Base-by-base conservation (phyloP, 2,888 invertebrate species). In the Torymus texanus region DNA sequence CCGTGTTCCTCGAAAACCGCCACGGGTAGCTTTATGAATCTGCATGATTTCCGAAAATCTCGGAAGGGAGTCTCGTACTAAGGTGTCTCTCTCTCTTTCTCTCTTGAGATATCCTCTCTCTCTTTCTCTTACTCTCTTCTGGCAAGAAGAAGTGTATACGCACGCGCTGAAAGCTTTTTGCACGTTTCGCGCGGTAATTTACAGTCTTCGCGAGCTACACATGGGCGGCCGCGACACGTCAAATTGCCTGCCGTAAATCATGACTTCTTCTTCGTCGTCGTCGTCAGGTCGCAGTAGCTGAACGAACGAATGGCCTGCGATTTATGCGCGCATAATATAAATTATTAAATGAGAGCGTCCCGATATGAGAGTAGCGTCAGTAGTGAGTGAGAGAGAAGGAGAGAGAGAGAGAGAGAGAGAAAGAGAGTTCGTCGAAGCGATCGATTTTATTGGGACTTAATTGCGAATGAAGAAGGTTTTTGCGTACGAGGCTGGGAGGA, bases 241-340 rank as follows among this genome's bases (percentile, higher is more conserved):
- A 89, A 90, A 90, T 89, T 89, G 88, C 87, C 88, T 58, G 59
- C 85, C 88, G 86, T 90, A 88, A 86, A 89, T 90, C 90, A 89
- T 89, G 88, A 79, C 84, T 87, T 88, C 88, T 88, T 89, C 85
- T 86, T 84, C 85, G 83, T 81, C 83, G 83, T 83, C 82, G 56
- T n/a, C 12, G 18, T 29, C 21, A n/a, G 3, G 16, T 16, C 61
- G 29, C 21, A 8, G 8, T 41, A 8, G 41, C 8, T 21, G 21
- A 41, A 8, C 41, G 41, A 41, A 8, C 41, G 41, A 41, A 41
- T 55, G 55, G 50, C 16, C 12, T 82, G 86, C 88, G 87, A 90
- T 90, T 90, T 90, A 89, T 90, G 88, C 87, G 85, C 86, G 87
- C 88, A 88, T 89, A 88, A 89, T 89, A 88, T 89, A 89, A 89